phyloP scores from a whole-genome alignment of 2,888 invertebrate genomes.

The Neoaliturus tenellus region DNA sequence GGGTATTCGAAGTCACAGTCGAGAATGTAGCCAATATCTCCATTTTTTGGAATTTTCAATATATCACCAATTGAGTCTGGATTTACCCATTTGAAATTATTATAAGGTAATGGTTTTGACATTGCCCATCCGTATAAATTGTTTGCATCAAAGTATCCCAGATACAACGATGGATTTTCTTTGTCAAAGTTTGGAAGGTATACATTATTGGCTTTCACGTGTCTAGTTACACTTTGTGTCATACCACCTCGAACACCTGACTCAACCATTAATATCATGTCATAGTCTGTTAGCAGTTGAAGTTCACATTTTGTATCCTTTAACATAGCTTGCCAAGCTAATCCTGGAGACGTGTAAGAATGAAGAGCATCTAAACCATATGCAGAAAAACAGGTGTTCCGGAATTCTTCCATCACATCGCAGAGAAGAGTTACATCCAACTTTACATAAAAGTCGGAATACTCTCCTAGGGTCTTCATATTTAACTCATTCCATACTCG shows the following conservation, averaged over 20 bases:
- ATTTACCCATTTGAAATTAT: slow-evolving; percentile 67
- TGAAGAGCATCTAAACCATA: slow-evolving; percentile 56
- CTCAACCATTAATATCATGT: slow-evolving; percentile 69
- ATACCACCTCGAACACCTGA: slow-evolving; percentile 69
- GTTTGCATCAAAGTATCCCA: slow-evolving; percentile 69
- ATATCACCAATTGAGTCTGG: slow-evolving; percentile 47
- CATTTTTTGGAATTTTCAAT: slow-evolving; percentile 54
- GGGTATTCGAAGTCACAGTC: slow-evolving; percentile 72
- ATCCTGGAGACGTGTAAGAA: slow-evolving; percentile 56
- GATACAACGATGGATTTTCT: slow-evolving; percentile 62
- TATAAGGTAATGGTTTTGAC: slow-evolving; percentile 66
- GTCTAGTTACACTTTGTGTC: slow-evolving; percentile 68
- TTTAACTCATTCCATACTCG: slow-evolving; percentile 69
- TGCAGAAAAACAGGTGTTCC: slow-evolving; percentile 34
- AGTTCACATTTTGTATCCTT: slow-evolving; percentile 51
- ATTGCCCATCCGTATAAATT: slow-evolving; percentile 64
- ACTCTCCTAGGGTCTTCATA: slow-evolving; percentile 68
- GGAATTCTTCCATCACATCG: slow-evolving; percentile 60
- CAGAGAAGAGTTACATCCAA: slow-evolving; percentile 53
- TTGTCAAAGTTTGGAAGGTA: slow-evolving; percentile 69
- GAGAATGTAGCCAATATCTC: slow-evolving; percentile 69
- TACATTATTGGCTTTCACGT: slow-evolving; percentile 70
- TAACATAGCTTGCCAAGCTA: slow-evolving; percentile 55
- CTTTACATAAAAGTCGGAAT: slow-evolving; percentile 62
- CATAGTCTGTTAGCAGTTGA: slow-evolving; percentile 66